Evolutionary conservation across 2,888 invertebrate species (phyloP), one percentile per base, ranked within the genome.

Genomic region (Brenthis ino): DNA sequence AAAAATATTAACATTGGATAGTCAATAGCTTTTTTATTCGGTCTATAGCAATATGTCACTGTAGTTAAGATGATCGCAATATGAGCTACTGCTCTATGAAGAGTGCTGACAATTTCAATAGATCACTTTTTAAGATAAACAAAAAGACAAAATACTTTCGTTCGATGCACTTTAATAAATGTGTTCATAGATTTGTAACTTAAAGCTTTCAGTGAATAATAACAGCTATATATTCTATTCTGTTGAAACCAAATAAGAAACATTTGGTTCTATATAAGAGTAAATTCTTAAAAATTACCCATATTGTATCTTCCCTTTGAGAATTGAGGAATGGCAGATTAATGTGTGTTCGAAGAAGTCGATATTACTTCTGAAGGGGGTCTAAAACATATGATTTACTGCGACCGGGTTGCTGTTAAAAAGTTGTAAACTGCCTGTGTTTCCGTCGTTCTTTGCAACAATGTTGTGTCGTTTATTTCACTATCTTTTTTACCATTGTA

Each of bases 271-370:
- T 69, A 67, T 68, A 54, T 60, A 33, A 65, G 67, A 63, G 63
- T 24, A 72, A 65, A 77, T 85, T 84, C 79, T 81, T 80, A 83
- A 82, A 86, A 83, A 82, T 80, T 79, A 79, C 82, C 81, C 80
- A 78, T 77, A 79, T 85, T 83, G 87, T 88, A 83, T 84, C 83
- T 89, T 89, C 90, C 89, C 85, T 88, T 90, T 82, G 82, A 80
- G 82, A 85, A 86, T 88, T 91, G 88, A 90, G 89, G 86, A 89
- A 89, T 88, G 85, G 87, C 85, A 86, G 85, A 92, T 91, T 91
- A 91, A 93, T 92, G 91, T 76, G 85, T 84, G 85, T 93, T 93
- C 92, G 91, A 89, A 89, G 92, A 93, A 93, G 88, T 87, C 87
- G 85, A 88, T 89, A 88, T 91, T 90, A 90, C 90, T 91, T 90